These are phyloP conservation scores for Hippocampus barbouri DNA, from an alignment of 2,113 vertebrate species.

Conservation along the genomic window DNA sequence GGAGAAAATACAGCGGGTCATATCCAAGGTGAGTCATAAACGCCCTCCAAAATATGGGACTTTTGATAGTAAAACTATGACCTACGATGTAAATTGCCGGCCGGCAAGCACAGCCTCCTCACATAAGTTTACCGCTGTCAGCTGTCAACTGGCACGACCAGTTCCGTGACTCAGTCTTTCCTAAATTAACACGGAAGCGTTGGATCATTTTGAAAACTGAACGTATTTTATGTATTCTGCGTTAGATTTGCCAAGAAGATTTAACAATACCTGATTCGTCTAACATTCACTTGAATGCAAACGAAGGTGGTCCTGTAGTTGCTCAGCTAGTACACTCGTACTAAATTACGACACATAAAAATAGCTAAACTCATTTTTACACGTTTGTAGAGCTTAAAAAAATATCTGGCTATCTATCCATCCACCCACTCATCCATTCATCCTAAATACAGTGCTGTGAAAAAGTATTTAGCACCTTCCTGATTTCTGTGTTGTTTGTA, in stretches of 20 bases:
- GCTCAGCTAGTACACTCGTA: neutral
- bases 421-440: too few species aligned
- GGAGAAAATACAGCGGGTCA: conserved; percentile 61
- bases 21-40: conserved; percentile 64
- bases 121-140: neutral
- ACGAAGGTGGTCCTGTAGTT: neutral
- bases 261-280: neutral
- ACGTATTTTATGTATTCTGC: neutral
- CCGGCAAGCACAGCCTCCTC: neutral
- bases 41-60: neutral
- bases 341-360: neutral
- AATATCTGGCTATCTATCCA: too few species aligned
- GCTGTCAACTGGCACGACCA: conserved; percentile 45
- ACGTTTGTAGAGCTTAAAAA: too few species aligned
- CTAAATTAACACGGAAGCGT: neutral
- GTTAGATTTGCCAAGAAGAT: neutral
- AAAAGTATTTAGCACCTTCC: too few species aligned
- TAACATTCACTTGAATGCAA: neutral
- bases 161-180: conserved; percentile 24
- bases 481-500: too few species aligned
- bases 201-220: neutral
- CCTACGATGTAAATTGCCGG: neutral
- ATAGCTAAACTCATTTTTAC: neutral
- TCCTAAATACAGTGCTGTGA: too few species aligned
- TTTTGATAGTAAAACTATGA: too few species aligned